Evolutionary conservation across 2,797 vertebrate species (phyloP).

Genomic region (Lycodopsis pacificus): DNA sequence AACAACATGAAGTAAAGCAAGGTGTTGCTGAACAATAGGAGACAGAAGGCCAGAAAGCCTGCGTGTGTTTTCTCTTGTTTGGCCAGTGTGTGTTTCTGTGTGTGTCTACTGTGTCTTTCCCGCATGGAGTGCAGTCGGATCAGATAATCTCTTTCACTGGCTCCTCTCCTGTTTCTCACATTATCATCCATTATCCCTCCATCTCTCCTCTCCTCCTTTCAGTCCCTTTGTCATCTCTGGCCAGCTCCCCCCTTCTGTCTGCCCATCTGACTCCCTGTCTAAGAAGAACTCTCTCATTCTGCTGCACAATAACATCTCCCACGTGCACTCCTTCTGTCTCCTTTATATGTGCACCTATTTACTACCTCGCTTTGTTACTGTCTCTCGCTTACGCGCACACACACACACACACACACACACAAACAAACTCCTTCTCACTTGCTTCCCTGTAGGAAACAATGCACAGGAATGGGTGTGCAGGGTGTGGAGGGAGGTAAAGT

Average conservation of each 20-base stretch:
- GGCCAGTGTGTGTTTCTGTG: slow-evolving; percentile 25
- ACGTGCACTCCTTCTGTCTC: slow-evolving; percentile 39
- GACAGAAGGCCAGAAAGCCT: slow-evolving; percentile 1
- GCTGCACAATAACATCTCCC: slow-evolving; percentile 48
- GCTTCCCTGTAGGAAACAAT: slow-evolving; percentile 72
- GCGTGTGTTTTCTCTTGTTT: slow-evolving; percentile 35
- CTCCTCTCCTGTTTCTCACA: slow-evolving; percentile 77
- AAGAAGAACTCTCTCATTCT: slow-evolving; percentile 53
- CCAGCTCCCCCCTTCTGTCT: slow-evolving; percentile 21
- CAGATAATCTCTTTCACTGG: slow-evolving; percentile 74
- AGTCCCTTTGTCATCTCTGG: slow-evolving; percentile 63
- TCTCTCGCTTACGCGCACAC: not conserved
- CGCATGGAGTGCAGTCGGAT: slow-evolving; percentile 63
- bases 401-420: slow-evolving; percentile 14
- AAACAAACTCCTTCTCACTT: slow-evolving; percentile 17
- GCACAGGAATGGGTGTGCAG: slow-evolving; percentile 78
- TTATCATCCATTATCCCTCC: slow-evolving; percentile 76
- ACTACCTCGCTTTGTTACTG: slow-evolving; percentile 42
- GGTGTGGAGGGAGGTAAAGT: slow-evolving; percentile 64
- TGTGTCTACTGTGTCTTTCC: slow-evolving; percentile 35
- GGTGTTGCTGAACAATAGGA: slow-evolving; percentile 11
- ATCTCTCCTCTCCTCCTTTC: slow-evolving; percentile 70
- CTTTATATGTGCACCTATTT: slow-evolving; percentile 43
- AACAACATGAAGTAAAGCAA: slow-evolving; percentile 17
- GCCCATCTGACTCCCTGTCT: slow-evolving; percentile 44